phyloP scores from a whole-genome alignment of 2,797 vertebrate genomes.

The Triplophysa bombifrons region DNA sequence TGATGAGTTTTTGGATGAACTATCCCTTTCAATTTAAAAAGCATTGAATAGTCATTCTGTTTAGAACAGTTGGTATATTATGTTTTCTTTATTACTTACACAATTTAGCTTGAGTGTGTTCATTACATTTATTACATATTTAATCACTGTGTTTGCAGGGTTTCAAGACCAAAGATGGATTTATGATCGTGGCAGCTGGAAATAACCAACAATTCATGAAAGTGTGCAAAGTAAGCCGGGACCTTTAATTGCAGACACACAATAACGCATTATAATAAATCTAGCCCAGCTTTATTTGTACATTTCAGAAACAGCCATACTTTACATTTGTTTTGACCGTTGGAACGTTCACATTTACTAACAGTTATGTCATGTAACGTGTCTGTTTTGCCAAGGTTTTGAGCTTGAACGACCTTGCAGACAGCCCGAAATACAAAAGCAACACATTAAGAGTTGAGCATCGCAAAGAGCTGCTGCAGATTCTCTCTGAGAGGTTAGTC shows the following conservation, averaged over 20 bases:
- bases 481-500: constrained; percentile 77
- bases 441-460: constrained; percentile 88
- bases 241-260: not conserved
- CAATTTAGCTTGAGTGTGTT: not conserved
- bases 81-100: constrained; percentile 18
- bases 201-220: constrained; percentile 88
- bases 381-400: constrained; percentile 79
- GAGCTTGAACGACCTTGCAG: constrained; percentile 76
- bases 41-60: not conserved
- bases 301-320: constrained; percentile 5
- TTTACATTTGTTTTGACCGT: constrained; percentile 30
- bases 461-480: constrained; percentile 78
- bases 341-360: constrained; percentile 22
- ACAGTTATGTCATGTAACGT: constrained; percentile 29
- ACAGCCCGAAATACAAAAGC: constrained; percentile 82
- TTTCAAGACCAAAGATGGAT: constrained; percentile 88
- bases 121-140: not conserved
- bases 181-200: constrained; percentile 87
- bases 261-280: constrained; percentile 18
- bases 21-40: not conserved
- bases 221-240: constrained; percentile 84
- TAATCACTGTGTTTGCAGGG: constrained; percentile 74
- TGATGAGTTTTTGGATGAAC: not conserved
- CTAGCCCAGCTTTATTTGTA: constrained; percentile 7
- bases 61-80: constrained; percentile 5